Conservation (phyloP, 2,113 vertebrate genomes). For the Plestiodon gilberti region DNA sequence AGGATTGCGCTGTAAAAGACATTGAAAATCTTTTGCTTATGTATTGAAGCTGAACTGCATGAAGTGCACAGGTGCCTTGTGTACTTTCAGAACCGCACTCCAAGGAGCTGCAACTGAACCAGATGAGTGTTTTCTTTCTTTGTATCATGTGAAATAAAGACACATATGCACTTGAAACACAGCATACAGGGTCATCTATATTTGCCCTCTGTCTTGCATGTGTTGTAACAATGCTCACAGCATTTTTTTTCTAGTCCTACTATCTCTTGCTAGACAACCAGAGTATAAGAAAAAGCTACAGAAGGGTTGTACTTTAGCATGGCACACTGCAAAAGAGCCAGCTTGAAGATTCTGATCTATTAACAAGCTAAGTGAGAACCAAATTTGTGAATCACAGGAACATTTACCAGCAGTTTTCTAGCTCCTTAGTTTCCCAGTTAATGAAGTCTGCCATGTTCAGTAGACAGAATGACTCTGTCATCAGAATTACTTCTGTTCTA, state of each 20-base stretch:
- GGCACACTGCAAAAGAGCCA: background rate
- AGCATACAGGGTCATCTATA: rapidly evolving
- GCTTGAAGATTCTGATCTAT: background rate
- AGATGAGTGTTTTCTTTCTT: background rate
- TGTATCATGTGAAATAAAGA: background rate
- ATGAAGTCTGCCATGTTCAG: background rate
- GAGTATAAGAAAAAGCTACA: background rate
- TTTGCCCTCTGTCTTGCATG: background rate
- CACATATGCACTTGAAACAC: background rate
- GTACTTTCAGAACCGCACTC: background rate
- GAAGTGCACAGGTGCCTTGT: background rate
- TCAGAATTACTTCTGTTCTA: background rate
- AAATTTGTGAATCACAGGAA: background rate
- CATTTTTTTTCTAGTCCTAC: background rate
- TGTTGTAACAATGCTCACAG: background rate
- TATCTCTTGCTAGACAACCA: background rate
- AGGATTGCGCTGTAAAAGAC: too few relatives aligned
- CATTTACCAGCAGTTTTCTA: slow-evolving; percentile 13
- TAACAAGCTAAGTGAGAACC: slow-evolving; percentile 15
- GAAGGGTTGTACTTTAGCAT: background rate
- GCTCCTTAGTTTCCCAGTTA: background rate
- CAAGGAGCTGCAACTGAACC: background rate
- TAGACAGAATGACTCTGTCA: background rate
- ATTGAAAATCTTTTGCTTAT: background rate
- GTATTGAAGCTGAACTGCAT: background rate